Evolutionary conservation across 2,797 vertebrate genomes (phyloP).

Genomic region (Bradypodion ventrale): DNA sequence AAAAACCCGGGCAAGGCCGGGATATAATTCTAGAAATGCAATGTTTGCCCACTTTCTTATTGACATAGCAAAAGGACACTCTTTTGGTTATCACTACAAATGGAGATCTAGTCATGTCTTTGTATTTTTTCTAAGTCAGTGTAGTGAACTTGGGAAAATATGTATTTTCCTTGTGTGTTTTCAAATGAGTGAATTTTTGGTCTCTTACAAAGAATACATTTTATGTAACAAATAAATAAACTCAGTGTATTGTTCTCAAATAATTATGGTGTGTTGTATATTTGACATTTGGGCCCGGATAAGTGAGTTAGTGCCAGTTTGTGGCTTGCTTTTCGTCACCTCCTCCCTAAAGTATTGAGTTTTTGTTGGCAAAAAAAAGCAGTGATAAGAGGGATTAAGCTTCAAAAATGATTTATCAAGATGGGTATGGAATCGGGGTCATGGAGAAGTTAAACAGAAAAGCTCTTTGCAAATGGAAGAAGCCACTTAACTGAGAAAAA

Average conservation of each 20-base stretch:
- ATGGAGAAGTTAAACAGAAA: background rate
- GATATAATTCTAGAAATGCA: too few relatives aligned
- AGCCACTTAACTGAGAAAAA: conserved; percentile 10
- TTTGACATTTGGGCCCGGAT: background rate
- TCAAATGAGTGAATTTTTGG: background rate
- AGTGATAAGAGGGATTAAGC: background rate
- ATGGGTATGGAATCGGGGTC: background rate
- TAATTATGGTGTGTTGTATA: background rate
- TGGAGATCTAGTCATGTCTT: background rate
- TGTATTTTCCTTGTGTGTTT: background rate
- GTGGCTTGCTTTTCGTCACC: background rate
- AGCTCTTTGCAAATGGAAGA: background rate
- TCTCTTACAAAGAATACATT: background rate
- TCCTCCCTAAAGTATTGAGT: conserved; percentile 9
- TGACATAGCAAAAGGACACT: background rate
- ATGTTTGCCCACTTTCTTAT: background rate
- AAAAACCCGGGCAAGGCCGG: too few relatives aligned
- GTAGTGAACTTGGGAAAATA: background rate
- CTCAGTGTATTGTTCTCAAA: background rate
- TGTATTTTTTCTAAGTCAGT: background rate
- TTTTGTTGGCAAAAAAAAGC: background rate
- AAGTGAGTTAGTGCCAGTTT: background rate
- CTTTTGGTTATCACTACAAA: background rate
- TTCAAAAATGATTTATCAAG: background rate
- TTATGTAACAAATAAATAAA: conserved; percentile 3